These are phyloP conservation scores for Yoshiicerus persimilis DNA, from an alignment of 1,140 invertebrate genomes.

Conservation along the genomic window DNA sequence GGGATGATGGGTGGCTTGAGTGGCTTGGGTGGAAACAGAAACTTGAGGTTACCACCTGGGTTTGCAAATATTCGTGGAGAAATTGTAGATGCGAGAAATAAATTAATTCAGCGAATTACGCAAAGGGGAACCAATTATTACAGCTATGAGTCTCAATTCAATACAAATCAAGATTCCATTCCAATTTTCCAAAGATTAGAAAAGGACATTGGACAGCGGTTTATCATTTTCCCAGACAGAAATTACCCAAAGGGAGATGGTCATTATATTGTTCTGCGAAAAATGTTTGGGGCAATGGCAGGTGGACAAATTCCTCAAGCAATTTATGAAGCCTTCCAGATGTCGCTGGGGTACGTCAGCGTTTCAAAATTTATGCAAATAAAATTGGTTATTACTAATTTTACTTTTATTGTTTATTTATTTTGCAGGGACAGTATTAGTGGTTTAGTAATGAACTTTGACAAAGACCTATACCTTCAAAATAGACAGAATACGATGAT, in stretches of 20 bases:
- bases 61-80: slow-evolving; percentile 26
- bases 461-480: not conserved
- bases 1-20: not conserved
- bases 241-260: slow-evolving; percentile 37
- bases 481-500: not conserved
- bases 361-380: too few species aligned
- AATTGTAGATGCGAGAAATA: slow-evolving; percentile 26
- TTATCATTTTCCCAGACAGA: slow-evolving; percentile 33
- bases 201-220: slow-evolving; percentile 19
- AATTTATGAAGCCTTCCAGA: slow-evolving; percentile 40
- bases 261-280: slow-evolving; percentile 36
- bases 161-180: not conserved
- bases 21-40: not conserved
- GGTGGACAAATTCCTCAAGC: not conserved
- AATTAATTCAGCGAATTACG: slow-evolving; percentile 26
- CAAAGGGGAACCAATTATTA: slow-evolving; percentile 27
- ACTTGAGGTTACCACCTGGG: not conserved
- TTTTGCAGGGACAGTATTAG: slow-evolving; percentile 31
- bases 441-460: slow-evolving; percentile 19
- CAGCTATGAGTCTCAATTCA: not conserved
- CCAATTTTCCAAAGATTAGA: slow-evolving; percentile 30
- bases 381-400: not conserved
- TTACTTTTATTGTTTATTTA: not conserved
- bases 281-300: not conserved
- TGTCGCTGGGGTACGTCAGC: slow-evolving; percentile 35